phyloP scores from a whole-genome alignment of 1,140 invertebrate genomes.

The Bacillus rossius region DNA sequence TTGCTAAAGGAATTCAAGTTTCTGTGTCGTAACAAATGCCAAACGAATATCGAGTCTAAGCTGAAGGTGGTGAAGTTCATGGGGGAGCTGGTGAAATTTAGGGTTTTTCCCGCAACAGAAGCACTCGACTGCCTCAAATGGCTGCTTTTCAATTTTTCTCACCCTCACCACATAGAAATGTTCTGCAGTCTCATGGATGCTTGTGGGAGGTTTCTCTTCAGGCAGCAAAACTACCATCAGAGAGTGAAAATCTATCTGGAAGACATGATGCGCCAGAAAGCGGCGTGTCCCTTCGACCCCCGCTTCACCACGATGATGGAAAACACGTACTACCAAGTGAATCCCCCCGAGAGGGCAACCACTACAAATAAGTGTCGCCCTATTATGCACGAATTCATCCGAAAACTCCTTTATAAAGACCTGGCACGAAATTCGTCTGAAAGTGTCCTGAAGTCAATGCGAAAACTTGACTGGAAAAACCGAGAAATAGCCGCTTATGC shows the following conservation, averaged over 20 bases:
- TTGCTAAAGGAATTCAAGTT: constrained; percentile 93
- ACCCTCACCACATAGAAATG: constrained; percentile 97
- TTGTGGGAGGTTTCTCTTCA: constrained; percentile 90
- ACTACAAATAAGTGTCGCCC: constrained; percentile 66
- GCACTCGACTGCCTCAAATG: constrained; percentile 90
- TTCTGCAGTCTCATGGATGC: constrained; percentile 92
- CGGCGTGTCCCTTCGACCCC: constrained; percentile 81
- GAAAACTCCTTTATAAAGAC: constrained; percentile 86
- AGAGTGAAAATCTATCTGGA: constrained; percentile 93
- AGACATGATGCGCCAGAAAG: constrained; percentile 96
- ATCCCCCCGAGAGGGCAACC: constrained; percentile 74
- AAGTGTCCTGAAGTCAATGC: constrained; percentile 80
- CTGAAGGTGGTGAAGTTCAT: constrained; percentile 96
- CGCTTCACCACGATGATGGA: constrained; percentile 94
- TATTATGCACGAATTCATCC: constrained; percentile 84
- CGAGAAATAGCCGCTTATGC: constrained; percentile 65
- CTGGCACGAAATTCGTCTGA: constrained; percentile 85
- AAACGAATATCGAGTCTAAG: constrained; percentile 98
- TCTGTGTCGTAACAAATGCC: constrained; percentile 95
- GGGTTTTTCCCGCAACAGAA: constrained; percentile 90
- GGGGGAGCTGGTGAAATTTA: constrained; percentile 95
- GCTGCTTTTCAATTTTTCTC: constrained; percentile 89
- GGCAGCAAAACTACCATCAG: constrained; percentile 85
- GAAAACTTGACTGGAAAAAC: constrained; percentile 90
- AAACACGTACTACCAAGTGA: constrained; percentile 95